These are phyloP conservation scores for Dascillus cervinus DNA, from an alignment of 2,888 invertebrate species.

Conservation along the genomic window DNA sequence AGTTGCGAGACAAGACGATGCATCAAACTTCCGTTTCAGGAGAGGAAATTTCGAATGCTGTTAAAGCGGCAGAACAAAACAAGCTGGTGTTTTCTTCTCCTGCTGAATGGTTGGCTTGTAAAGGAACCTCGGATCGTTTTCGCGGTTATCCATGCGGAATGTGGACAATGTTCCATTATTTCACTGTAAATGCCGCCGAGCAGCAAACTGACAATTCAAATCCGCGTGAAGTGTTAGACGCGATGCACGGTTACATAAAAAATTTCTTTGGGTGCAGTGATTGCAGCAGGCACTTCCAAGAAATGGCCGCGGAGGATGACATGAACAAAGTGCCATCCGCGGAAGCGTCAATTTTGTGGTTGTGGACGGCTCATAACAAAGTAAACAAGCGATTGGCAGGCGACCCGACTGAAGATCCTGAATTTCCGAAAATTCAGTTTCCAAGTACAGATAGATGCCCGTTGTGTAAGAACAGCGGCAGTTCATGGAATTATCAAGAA, in stretches of 20 bases:
- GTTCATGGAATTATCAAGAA: conserved; percentile 53
- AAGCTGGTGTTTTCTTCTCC: conserved; percentile 50
- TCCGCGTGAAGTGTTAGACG: conserved; percentile 64
- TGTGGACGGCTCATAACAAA: conserved; percentile 91
- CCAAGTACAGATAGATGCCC: conserved; percentile 64
- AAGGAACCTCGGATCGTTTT: conserved; percentile 63
- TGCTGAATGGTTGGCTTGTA: conserved; percentile 70
- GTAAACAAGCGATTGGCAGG: conserved; percentile 84
- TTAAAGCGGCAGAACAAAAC: conserved; percentile 47
- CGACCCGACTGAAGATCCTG: conserved; percentile 84
- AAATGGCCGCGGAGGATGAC: conserved; percentile 68
- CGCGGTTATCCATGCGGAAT: conserved; percentile 92
- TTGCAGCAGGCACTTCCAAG: conserved; percentile 82
- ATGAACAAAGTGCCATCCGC: conserved; percentile 61
- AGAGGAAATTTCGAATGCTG: conserved; percentile 49
- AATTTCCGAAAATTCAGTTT: conserved; percentile 83
- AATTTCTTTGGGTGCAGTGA: conserved; percentile 91
- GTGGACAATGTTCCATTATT: conserved; percentile 90
- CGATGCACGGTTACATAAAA: conserved; percentile 82
- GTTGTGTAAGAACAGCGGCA: conserved; percentile 51
- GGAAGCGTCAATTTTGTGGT: conserved; percentile 78
- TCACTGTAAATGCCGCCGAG: conserved; percentile 70
- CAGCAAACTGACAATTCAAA: conserved; percentile 39
- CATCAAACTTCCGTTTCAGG: conserved; percentile 51
- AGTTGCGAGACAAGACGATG: conserved; percentile 48